Conservation (phyloP, 23 tunicate genomes). For the Aplidium turbinatum region DNA sequence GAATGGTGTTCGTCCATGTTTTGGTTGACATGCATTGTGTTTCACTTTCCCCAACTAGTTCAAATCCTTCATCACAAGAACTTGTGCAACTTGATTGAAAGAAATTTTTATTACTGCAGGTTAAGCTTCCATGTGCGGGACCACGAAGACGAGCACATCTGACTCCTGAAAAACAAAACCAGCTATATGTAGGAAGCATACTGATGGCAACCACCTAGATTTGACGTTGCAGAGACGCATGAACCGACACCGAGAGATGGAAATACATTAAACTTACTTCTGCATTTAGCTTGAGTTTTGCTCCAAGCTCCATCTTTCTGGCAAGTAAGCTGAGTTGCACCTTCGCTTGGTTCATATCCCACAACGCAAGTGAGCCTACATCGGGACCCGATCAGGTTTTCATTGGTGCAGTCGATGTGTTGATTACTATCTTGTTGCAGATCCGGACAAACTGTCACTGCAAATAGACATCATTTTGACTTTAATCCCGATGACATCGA, state of each 20-base stretch:
- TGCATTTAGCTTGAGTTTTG: slow-evolving; percentile 40
- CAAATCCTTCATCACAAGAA: slow-evolving; percentile 52
- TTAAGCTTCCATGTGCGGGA: slow-evolving; percentile 39
- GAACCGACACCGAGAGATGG: too few species aligned
- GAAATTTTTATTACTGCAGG: slow-evolving; percentile 35
- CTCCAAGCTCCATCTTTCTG: slow-evolving; percentile 52
- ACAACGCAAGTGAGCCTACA: slow-evolving; percentile 19
- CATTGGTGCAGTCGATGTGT: slow-evolving; percentile 38
- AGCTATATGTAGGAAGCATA: too few species aligned
- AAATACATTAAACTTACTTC: slow-evolving; percentile 28
- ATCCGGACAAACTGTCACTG: slow-evolving; percentile 62
- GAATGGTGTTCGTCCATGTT: slow-evolving; percentile 48
- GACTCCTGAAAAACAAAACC: slow-evolving; percentile 32
- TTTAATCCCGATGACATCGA: background rate
- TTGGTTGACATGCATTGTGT: slow-evolving; percentile 31
- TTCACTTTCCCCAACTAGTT: slow-evolving; percentile 35
- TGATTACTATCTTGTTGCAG: slow-evolving; percentile 27
- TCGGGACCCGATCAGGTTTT: slow-evolving; percentile 19
- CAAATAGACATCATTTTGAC: background rate
- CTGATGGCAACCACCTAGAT: too few species aligned
- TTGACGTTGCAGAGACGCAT: too few species aligned
- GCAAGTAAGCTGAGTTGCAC: slow-evolving; percentile 41
- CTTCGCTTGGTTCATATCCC: slow-evolving; percentile 49
- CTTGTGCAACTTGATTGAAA: slow-evolving; percentile 45
- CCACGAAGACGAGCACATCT: slow-evolving; percentile 36